Percentiles rank a stretch among this genome's conserved stretches.
These are phyloP conservation scores for Chaenodraco wilsoni DNA, from an alignment of 2,797 vertebrate species.

Conservation along the genomic window DNA sequence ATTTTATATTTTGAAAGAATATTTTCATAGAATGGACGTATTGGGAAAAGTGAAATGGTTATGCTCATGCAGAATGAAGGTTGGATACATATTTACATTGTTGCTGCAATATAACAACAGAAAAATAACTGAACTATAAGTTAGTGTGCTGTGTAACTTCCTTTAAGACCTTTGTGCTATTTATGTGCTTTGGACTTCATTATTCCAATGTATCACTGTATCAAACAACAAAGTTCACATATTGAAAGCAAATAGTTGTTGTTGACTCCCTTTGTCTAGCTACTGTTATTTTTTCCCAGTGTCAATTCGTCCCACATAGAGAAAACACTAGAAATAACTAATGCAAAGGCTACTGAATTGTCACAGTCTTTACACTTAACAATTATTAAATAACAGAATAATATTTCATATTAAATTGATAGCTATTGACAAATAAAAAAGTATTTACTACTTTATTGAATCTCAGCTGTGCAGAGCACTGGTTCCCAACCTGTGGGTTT, in stretches of 20 bases:
- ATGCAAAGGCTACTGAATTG: neutral
- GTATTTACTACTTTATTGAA: neutral
- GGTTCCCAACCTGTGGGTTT: too few relatives aligned
- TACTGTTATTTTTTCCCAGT: neutral
- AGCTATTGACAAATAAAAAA: neutral
- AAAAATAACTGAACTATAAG: neutral
- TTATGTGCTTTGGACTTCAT: slow-evolving; percentile 20
- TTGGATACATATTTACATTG: slow-evolving; percentile 5
- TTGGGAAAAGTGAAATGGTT: neutral
- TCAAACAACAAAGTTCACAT: slow-evolving; percentile 57
- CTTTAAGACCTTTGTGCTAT: neutral
- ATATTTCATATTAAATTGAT: too few relatives aligned
- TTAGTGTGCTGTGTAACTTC: neutral
- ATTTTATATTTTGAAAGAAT: slow-evolving; percentile 62
- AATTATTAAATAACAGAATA: too few relatives aligned
- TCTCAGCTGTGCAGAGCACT: neutral
- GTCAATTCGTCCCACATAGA: neutral
- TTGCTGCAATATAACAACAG: neutral
- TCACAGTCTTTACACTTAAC: neutral
- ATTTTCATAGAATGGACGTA: slow-evolving; percentile 45
- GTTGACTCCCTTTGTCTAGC: neutral
- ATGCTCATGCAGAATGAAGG: slow-evolving; percentile 20
- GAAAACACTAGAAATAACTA: neutral
- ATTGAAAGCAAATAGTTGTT: slow-evolving; percentile 30
- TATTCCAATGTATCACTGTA: slow-evolving; percentile 21